Evolutionary conservation across 2,888 invertebrate species (phyloP).

Genomic region (Drosophila setosimentum): DNA sequence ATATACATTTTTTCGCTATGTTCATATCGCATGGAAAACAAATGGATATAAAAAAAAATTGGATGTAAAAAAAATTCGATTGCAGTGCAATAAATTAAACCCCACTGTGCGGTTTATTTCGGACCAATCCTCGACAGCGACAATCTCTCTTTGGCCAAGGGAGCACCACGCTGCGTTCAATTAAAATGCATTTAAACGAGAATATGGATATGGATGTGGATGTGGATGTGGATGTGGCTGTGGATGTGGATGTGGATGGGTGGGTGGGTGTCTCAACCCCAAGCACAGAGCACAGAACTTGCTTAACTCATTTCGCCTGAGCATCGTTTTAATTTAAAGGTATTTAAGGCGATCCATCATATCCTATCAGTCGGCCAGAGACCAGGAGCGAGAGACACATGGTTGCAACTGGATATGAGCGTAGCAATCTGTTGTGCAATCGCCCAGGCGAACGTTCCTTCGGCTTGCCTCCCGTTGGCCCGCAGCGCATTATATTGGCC

Average conservation of each 20-base stretch:
- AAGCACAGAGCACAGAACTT: conserved; percentile 24
- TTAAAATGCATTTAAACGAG: conserved; percentile 81
- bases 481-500: conserved; percentile 85
- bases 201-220: conserved; percentile 2
- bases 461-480: conserved; percentile 62
- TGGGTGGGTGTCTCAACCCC: conserved; percentile 23
- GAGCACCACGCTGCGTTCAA: conserved; percentile 71
- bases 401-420: conserved; percentile 84
- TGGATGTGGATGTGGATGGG: neutral
- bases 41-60: no score
- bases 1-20: neutral
- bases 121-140: conserved; percentile 1
- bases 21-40: neutral
- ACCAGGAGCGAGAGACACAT: conserved; percentile 20
- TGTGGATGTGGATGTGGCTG: neutral
- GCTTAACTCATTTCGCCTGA: conserved; percentile 70
- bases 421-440: conserved; percentile 83
- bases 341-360: conserved; percentile 84
- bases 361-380: conserved; percentile 66
- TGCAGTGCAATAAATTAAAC: neutral
- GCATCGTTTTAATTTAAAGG: conserved; percentile 84
- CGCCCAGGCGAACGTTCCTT: conserved; percentile 42
- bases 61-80: neutral
- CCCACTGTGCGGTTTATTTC: conserved; percentile 1
- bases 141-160: conserved; percentile 17